Percentiles rank a stretch among this genome's conserved stretches.
Evolutionary conservation across 2,888 invertebrate genomes (phyloP).

Genomic region (Desoria tigrina): DNA sequence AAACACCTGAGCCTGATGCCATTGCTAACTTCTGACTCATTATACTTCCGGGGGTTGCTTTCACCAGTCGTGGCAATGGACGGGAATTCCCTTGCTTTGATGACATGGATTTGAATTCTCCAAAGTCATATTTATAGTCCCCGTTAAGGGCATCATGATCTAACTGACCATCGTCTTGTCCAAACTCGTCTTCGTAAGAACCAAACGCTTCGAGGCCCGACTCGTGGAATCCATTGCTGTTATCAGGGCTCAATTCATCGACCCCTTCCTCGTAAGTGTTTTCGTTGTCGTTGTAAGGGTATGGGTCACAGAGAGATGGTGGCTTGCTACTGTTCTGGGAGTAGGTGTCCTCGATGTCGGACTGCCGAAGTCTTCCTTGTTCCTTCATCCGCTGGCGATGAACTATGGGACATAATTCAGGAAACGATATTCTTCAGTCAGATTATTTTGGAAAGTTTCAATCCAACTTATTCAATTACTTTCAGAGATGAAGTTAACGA

Average conservation of each 20-base stretch:
- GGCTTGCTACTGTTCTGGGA: background rate
- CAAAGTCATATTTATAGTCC: too few relatives aligned
- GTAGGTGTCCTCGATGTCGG: background rate
- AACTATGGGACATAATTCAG: background rate
- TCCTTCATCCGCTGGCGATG: background rate
- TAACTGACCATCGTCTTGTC: background rate
- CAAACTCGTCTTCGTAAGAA: background rate
- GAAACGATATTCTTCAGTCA: conserved; percentile 5
- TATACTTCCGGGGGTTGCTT: conserved; percentile 3
- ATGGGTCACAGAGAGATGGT: background rate
- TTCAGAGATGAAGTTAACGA: too few relatives aligned
- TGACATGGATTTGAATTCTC: too few relatives aligned
- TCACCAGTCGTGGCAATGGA: background rate
- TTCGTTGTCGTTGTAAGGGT: background rate
- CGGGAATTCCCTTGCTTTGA: background rate
- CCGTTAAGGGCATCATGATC: too few relatives aligned
- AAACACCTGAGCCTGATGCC: background rate
- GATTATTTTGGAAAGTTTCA: background rate
- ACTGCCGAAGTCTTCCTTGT: background rate
- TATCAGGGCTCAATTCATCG: too few relatives aligned
- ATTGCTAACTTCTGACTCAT: background rate
- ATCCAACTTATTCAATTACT: too few relatives aligned
- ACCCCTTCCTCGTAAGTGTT: background rate
- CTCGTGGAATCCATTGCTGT: too few relatives aligned
- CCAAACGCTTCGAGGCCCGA: too few relatives aligned